phyloP scores from a whole-genome alignment of 2,888 invertebrate species.

The Hirtodrosophila alboralis region DNA sequence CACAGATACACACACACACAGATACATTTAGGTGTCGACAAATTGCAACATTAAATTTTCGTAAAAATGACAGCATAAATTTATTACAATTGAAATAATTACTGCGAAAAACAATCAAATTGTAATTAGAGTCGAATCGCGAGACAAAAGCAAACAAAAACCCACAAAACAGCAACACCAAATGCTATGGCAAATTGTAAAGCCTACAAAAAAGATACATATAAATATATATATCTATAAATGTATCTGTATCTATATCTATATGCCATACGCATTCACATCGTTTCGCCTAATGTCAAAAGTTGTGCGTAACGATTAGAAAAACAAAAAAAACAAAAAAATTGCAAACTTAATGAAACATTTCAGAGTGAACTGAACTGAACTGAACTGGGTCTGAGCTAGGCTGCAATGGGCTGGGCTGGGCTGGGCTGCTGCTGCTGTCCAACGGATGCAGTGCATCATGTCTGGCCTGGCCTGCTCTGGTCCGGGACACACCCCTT shows the following conservation, averaged over 20 bases:
- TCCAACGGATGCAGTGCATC: slow-evolving; percentile 71
- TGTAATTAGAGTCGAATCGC: slow-evolving; percentile 66
- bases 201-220: slow-evolving; percentile 36
- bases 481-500: slow-evolving; percentile 71
- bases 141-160: slow-evolving; percentile 33
- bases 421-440: slow-evolving; percentile 30
- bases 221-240: slow-evolving; percentile 18
- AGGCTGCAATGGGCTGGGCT: slow-evolving; percentile 3
- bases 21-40: slow-evolving; percentile 23
- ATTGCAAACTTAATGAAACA: slow-evolving; percentile 22
- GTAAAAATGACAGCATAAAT: slow-evolving; percentile 61
- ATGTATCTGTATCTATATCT: slow-evolving; percentile 22
- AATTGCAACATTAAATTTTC: slow-evolving; percentile 68
- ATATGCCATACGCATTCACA: slow-evolving; percentile 42
- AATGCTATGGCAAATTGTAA: slow-evolving; percentile 49
- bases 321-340: slow-evolving; percentile 8
- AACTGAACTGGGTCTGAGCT: neutral
- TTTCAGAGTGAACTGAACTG: slow-evolving; percentile 17
- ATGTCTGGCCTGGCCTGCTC: slow-evolving; percentile 43
- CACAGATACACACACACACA: slow-evolving; percentile 7
- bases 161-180: slow-evolving; percentile 20
- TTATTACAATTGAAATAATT: slow-evolving; percentile 77
- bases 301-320: slow-evolving; percentile 45
- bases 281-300: slow-evolving; percentile 24
- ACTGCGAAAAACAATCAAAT: slow-evolving; percentile 74